Evolutionary conservation across 2,888 invertebrate genomes (phyloP).

Genomic region (Melipona bicolor): DNA sequence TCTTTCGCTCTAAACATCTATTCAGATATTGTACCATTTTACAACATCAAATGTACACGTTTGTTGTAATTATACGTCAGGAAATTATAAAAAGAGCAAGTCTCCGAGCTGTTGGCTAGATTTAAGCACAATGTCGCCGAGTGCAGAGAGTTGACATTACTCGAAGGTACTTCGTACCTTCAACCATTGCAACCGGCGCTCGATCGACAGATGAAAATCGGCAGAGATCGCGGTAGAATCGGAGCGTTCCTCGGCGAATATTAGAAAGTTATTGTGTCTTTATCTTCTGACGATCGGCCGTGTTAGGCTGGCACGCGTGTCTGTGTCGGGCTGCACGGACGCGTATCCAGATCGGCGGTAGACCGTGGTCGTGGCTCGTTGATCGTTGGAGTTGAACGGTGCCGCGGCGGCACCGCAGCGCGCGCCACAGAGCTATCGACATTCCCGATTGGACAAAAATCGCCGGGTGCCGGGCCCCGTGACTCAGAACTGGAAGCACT

Average conservation of each 20-base stretch:
- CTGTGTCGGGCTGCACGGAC: slow-evolving; percentile 9
- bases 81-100: too few species aligned
- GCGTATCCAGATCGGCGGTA: background rate
- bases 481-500: slow-evolving; percentile 82
- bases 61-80: too few species aligned
- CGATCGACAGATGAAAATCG: background rate
- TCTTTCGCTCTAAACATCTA: too few species aligned
- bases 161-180: too few species aligned
- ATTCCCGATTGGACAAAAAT: slow-evolving; percentile 81
- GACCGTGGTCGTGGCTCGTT: slow-evolving; percentile 37
- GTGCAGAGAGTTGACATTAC: too few species aligned
- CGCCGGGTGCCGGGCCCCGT: slow-evolving; percentile 64
- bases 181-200: background rate
- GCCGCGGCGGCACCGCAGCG: slow-evolving; percentile 52
- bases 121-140: too few species aligned
- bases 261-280: slow-evolving; percentile 70
- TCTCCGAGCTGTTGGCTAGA: too few species aligned
- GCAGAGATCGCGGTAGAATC: slow-evolving; percentile 39
- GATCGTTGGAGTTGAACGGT: slow-evolving; percentile 61
- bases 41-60: too few species aligned
- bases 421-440: slow-evolving; percentile 74
- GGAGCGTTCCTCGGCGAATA: slow-evolving; percentile 56
- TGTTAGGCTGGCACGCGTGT: slow-evolving; percentile 2
- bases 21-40: too few species aligned
- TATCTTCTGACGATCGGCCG: slow-evolving; percentile 66